phyloP scores from a whole-genome alignment of 2,113 vertebrate species.

The Himantopus leucocephalus region DNA sequence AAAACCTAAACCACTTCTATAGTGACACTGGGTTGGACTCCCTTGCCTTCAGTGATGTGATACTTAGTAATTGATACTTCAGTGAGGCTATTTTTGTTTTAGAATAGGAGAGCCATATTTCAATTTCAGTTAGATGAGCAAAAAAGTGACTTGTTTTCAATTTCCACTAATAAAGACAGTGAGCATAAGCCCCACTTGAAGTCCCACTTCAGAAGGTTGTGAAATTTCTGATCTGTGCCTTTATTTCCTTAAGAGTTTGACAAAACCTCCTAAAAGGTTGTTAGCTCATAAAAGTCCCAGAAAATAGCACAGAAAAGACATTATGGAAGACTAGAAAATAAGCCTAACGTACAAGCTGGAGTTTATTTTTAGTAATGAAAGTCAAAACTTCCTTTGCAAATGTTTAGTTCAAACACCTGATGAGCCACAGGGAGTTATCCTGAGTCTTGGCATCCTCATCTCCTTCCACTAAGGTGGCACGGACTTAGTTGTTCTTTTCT shows the following conservation, averaged over 20 bases:
- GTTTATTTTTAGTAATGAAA: conserved; percentile 50
- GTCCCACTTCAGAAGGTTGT: not conserved
- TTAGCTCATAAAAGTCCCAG: not conserved
- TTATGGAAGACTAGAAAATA: not conserved
- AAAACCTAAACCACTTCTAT: not conserved
- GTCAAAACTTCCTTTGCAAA: conserved; percentile 55
- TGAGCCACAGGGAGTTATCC: not conserved
- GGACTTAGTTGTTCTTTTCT: not conserved
- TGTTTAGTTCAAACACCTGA: conserved; percentile 59
- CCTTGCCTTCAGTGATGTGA: not conserved
- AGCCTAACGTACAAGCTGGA: not conserved
- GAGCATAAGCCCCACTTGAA: not conserved
- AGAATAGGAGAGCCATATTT: not conserved
- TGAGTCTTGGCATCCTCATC: not conserved
- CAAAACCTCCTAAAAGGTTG: not conserved
- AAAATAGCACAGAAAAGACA: not conserved
- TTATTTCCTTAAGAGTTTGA: not conserved
- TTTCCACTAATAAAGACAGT: not conserved
- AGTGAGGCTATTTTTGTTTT: conserved; percentile 11
- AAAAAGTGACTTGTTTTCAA: not conserved
- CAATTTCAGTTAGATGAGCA: not conserved
- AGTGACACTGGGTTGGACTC: not conserved
- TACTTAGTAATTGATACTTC: not conserved
- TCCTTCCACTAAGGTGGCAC: not conserved
- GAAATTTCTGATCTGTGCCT: not conserved